These are phyloP conservation scores for Diceros bicornis DNA, from an alignment of 2,797 vertebrate genomes.

Conservation along the genomic window DNA sequence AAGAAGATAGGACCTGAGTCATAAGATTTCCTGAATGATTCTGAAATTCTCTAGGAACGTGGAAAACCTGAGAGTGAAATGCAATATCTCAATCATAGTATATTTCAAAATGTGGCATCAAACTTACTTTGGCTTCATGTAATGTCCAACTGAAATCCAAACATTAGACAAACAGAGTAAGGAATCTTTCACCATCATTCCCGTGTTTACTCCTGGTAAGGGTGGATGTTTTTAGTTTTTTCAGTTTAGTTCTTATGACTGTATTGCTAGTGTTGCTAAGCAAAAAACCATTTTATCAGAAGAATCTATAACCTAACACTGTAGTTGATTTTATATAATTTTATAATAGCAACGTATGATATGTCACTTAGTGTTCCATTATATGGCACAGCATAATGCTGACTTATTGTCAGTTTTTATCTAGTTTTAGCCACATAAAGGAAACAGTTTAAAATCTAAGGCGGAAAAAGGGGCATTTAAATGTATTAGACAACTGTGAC, in stretches of 20 bases:
- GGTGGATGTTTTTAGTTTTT: constrained; percentile 36
- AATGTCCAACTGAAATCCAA: not conserved
- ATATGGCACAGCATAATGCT: constrained; percentile 42
- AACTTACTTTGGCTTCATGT: constrained; percentile 21
- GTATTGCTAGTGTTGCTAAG: not conserved
- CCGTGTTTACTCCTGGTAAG: not conserved
- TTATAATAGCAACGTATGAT: constrained; percentile 63
- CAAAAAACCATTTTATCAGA: constrained; percentile 57
- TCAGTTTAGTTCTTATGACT: not conserved
- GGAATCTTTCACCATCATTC: not conserved
- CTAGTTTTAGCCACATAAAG: constrained; percentile 58
- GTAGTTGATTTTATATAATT: constrained; percentile 38
- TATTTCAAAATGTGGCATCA: constrained; percentile 33
- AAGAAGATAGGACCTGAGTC: not conserved
- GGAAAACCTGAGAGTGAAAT: not conserved
- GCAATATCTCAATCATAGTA: not conserved
- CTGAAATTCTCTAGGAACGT: constrained; percentile 31
- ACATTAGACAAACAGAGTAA: not conserved
- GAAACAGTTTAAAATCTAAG: constrained; percentile 59
- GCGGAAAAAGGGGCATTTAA: constrained; percentile 1
- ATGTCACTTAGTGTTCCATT: constrained; percentile 46
- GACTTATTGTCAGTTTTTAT: constrained; percentile 70
- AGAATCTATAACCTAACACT: constrained; percentile 2
- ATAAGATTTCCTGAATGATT: not conserved
- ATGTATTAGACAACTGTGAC: constrained; percentile 1